Evolutionary conservation across 2,888 invertebrate species (phyloP).

Genomic region (Notodonta dromedarius): DNA sequence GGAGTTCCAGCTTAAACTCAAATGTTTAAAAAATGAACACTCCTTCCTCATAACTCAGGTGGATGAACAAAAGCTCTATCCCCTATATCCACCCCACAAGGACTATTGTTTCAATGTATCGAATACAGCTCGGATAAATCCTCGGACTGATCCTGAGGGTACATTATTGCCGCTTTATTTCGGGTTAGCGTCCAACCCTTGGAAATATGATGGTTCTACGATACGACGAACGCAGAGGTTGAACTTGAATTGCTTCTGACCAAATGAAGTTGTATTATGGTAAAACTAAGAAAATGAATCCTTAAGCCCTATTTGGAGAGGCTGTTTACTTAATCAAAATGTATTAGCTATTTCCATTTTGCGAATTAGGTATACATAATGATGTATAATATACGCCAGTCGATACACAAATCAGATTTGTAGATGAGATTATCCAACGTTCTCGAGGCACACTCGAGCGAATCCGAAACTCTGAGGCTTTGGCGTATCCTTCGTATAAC

Average conservation of each 20-base stretch:
- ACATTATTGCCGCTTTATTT: slow-evolving; percentile 17
- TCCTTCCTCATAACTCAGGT: too few relatives aligned
- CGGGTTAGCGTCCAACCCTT: slow-evolving; percentile 10
- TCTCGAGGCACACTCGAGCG: slow-evolving; percentile 1
- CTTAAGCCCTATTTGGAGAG: too few relatives aligned
- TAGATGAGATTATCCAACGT: neutral
- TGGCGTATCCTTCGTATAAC: neutral
- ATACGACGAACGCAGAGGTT: neutral
- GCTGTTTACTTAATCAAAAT: too few relatives aligned
- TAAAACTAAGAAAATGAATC: too few relatives aligned
- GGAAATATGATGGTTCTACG: slow-evolving; percentile 14
- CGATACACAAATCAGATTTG: neutral
- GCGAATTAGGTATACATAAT: too few relatives aligned
- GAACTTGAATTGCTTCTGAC: neutral
- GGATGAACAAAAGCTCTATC: too few relatives aligned
- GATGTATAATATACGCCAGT: too few relatives aligned
- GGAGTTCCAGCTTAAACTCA: too few relatives aligned
- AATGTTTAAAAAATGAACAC: too few relatives aligned
- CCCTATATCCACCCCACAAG: neutral
- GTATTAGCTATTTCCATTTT: too few relatives aligned
- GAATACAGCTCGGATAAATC: slow-evolving; percentile 8
- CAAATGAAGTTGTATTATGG: too few relatives aligned
- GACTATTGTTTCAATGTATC: slow-evolving; percentile 1
- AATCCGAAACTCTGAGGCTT: neutral
- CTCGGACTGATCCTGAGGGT: slow-evolving; percentile 5